These are phyloP conservation scores for Nymphalis io DNA, from an alignment of 1,140 invertebrate species.

Conservation along the genomic window DNA sequence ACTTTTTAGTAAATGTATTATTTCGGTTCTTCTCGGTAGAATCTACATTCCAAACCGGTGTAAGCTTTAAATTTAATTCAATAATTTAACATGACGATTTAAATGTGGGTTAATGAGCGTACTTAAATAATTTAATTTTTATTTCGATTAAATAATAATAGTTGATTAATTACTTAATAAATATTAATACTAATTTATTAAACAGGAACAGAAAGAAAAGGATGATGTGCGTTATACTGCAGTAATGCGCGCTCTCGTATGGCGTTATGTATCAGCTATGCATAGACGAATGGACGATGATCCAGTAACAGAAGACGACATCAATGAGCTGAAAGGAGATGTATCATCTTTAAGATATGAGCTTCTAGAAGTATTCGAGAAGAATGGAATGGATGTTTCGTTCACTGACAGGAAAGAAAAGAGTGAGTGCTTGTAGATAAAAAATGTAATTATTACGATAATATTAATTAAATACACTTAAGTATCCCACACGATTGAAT, in stretches of 20 bases:
- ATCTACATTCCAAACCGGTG: too few species aligned
- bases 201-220: constrained; percentile 80
- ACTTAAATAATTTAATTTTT: too few species aligned
- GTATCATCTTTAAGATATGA: constrained; percentile 91
- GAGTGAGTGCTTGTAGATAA: constrained; percentile 73
- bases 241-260: constrained; percentile 91
- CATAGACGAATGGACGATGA: constrained; percentile 88
- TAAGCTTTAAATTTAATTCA: too few species aligned
- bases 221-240: constrained; percentile 87
- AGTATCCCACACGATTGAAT: too few species aligned
- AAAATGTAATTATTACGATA: not conserved
- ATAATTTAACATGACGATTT: too few species aligned
- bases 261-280: constrained; percentile 91
- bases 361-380: constrained; percentile 90
- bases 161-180: too few species aligned
- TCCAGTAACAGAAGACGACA: constrained; percentile 93
- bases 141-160: too few species aligned
- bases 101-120: too few species aligned
- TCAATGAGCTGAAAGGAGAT: constrained; percentile 96
- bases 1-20: too few species aligned
- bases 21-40: too few species aligned
- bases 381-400: constrained; percentile 89
- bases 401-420: constrained; percentile 86
- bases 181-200: not conserved
- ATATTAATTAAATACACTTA: too few species aligned